A percentile compares a stretch with the other conserved stretches of the same genome.
phyloP scores from a whole-genome alignment of 2,797 vertebrate species.

The Philypnodon macrostomus region DNA sequence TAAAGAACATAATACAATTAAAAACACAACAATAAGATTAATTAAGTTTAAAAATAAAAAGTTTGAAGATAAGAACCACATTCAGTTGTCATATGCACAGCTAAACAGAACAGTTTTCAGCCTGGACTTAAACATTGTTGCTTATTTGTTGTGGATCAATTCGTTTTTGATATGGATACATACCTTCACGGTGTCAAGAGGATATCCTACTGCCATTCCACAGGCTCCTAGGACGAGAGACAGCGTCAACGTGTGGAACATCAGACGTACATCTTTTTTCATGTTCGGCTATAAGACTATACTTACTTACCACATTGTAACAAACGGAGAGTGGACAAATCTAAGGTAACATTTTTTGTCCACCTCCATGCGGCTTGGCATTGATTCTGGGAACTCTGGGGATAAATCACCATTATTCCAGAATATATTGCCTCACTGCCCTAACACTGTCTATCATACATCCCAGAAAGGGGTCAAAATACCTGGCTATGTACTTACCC shows the following conservation, averaged over 20 bases:
- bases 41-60: too few relatives aligned
- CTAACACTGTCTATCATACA: background rate
- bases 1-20: too few relatives aligned
- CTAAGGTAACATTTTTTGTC: constrained; percentile 10
- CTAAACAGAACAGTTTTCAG: too few relatives aligned
- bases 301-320: constrained; percentile 8
- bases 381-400: constrained; percentile 15
- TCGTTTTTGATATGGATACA: too few relatives aligned
- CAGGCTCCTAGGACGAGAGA: constrained; percentile 58
- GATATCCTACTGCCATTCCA: constrained; percentile 70
- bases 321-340: constrained; percentile 8
- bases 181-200: constrained; percentile 76
- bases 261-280: background rate
- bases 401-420: constrained; percentile 17
- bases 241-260: background rate
- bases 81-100: too few relatives aligned
- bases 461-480: constrained; percentile 1
- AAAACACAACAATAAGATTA: too few relatives aligned
- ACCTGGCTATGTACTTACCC: background rate
- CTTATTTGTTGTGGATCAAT: too few relatives aligned
- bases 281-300: constrained; percentile 7
- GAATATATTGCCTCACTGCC: constrained; percentile 3
- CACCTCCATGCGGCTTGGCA: constrained; percentile 8
- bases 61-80: too few relatives aligned
- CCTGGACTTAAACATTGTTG: too few relatives aligned